Evolutionary conservation across 2,113 vertebrate species (phyloP).

Genomic region (Theristicus caerulescens): DNA sequence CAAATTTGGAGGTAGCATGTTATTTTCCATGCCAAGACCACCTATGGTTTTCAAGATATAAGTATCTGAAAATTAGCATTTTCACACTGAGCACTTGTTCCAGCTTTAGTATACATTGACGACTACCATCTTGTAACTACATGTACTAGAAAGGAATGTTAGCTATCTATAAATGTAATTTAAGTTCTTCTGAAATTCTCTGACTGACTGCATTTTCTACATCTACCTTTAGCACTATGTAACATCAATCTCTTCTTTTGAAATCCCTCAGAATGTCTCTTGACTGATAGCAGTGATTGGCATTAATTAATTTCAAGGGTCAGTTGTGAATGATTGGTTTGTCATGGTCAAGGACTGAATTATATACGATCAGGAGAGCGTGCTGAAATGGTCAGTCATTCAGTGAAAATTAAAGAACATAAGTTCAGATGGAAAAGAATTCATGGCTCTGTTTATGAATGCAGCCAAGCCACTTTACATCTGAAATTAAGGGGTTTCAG

Average conservation of each 20-base stretch:
- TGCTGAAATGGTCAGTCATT: constrained; percentile 44
- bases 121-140: constrained; percentile 44
- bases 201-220: neutral
- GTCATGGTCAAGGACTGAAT: constrained; percentile 66
- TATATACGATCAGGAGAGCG: constrained; percentile 55
- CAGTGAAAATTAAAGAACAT: constrained; percentile 46
- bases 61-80: constrained; percentile 78
- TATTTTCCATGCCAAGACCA: constrained; percentile 81
- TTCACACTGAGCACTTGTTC: constrained; percentile 70
- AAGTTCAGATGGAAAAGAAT: constrained; percentile 35
- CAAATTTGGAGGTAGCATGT: constrained; percentile 78
- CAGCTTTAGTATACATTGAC: constrained; percentile 57
- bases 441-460: constrained; percentile 40
- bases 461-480: constrained; percentile 43
- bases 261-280: constrained; percentile 25
- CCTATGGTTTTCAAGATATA: constrained; percentile 80
- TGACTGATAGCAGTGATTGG: constrained; percentile 32
- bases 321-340: constrained; percentile 75
- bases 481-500: constrained; percentile 12
- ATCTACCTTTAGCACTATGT: constrained; percentile 8
- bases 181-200: constrained; percentile 21
- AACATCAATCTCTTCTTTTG: constrained; percentile 16
- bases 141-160: neutral
- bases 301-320: constrained; percentile 61
- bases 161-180: constrained; percentile 26